Base-by-base conservation (phyloP, 2,888 invertebrate genomes). In the Galeopsomyia nigrocyanea region DNA sequence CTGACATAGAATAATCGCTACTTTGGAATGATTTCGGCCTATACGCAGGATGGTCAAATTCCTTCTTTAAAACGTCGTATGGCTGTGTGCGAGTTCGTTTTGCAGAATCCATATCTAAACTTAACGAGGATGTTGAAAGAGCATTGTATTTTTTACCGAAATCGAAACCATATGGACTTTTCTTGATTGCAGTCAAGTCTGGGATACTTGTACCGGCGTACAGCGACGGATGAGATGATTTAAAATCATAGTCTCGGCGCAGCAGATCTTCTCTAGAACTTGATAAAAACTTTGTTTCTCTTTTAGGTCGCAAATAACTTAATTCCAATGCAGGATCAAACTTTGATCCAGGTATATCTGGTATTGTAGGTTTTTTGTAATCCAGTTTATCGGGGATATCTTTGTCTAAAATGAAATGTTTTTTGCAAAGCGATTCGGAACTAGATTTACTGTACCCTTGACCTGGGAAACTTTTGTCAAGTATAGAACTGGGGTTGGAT, bases 241-340 rank as follows among this genome's bases (percentile, higher is more conserved):
- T 62, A 0, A 63, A 9, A 47, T 72, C 60, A 17, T 55, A 39
- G 13, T 73, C 69, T 21, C 26, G 26, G 16, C 57, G 62, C 1
- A 68, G 57, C 26, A 69, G 61, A 58, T 75, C 75, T 47, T 72
- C 71, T 31, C 71, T 64, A 3, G 74, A 74, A 56, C 26, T 68
- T 2, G 74, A 74, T 17, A 68, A 46, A 21, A 46, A 74, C 49
- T 60, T 65, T 16, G 62, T 16, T 71, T 75, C 46, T 81, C 78
- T 31, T 77, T 71, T 14, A n/a, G 62, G n/a, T n/a, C n/a, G 31
- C 14, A 68, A 26, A 3, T 31, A 13, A 63, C 77, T 39, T 74
- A 74, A 13, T 70, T 75, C 66, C 73, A 68, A 26, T 14, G 55
- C n/a, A 26, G 13, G 50, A 46, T 68, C 53, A 7, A 17, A 26